phyloP scores from a whole-genome alignment of 2,888 invertebrate species.

The Lithophane ornitopus region DNA sequence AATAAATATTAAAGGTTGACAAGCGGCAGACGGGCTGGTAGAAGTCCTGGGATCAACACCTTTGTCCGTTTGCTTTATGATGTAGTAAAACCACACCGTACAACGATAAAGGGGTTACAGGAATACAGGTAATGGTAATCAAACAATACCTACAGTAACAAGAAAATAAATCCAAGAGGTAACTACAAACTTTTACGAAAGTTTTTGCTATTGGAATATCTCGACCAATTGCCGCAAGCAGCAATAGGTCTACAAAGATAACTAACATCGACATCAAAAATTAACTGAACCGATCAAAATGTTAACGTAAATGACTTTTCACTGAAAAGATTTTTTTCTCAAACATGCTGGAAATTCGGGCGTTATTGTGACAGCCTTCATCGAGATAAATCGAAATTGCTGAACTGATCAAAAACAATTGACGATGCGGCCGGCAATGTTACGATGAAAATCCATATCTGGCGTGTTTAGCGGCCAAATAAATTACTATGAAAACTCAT shows the following conservation, averaged over 20 bases:
- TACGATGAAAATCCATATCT: no score
- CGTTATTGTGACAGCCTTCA: no score
- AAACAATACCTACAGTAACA: neutral
- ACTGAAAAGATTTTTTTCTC: no score
- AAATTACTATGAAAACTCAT: no score
- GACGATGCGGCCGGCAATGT: no score
- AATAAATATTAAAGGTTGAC: neutral
- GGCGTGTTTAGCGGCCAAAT: no score
- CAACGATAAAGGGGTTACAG: neutral
- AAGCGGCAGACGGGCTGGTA: neutral
- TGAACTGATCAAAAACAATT: no score
- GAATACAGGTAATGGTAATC: neutral
- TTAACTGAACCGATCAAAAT: neutral
- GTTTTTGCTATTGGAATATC: neutral
- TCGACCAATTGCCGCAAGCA: neutral
- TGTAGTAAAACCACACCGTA: neutral
- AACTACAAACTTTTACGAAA: neutral
- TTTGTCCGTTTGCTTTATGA: neutral
- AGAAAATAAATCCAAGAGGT: neutral
- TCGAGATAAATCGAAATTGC: no score
- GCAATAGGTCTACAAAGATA: neutral
- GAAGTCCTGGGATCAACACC: neutral
- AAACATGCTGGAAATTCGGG: no score
- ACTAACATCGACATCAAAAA: neutral
- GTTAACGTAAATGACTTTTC: slow-evolving; percentile 7